Evolutionary conservation across 30 jellyfish, hydroid and myxozoan genomes (phyloP), one percentile per base, ranked within the genome.

Genomic region (Pseudorhiza aurosa): DNA sequence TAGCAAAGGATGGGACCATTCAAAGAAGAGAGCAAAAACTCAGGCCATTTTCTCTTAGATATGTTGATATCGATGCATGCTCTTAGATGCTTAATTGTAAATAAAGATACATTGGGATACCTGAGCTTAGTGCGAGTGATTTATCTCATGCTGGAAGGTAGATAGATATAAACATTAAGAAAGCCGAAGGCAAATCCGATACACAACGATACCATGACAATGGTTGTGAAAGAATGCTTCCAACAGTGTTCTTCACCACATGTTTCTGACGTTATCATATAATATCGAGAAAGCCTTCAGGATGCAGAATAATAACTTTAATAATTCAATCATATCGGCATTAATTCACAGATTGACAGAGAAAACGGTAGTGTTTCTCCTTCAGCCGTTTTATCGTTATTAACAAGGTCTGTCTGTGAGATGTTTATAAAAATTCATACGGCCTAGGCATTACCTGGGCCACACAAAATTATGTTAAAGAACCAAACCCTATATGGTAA

Each of bases 171-270:
- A n/a, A n/a, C n/a, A n/a, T n/a, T n/a, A n/a, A n/a, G n/a, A n/a
- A n/a, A n/a, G n/a, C n/a, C n/a, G n/a, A n/a, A n/a, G n/a, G n/a
- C 21, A 43, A 39, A 68, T 68, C 65, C 65, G 81, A 68, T 44
- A 68, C 60, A 46, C 27, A 33, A 15, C 45, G 71, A 51, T 72
- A 50, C 65, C 86, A 72, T 72, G 75, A 72, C 86, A 72, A 72
- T 72, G 47, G 65, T 51, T 33, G 59, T 55, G 72, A 35, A 72
- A 33, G 57, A 50, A 72, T 55, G 75, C 64, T 25, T 72, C 86
- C 65, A 50, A 31, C 86, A 30, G 64, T 50, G 86, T 25, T 19
- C 11, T 44, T 29, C 62, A 51, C 86, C 86, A 53, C 86, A 72
- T 72, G 86, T 72, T 37, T 24, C 51, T 44, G 58, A 70, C 68